These are phyloP conservation scores for Meliscaeva auricollis DNA, from an alignment of 2,888 invertebrate genomes.

Conservation along the genomic window DNA sequence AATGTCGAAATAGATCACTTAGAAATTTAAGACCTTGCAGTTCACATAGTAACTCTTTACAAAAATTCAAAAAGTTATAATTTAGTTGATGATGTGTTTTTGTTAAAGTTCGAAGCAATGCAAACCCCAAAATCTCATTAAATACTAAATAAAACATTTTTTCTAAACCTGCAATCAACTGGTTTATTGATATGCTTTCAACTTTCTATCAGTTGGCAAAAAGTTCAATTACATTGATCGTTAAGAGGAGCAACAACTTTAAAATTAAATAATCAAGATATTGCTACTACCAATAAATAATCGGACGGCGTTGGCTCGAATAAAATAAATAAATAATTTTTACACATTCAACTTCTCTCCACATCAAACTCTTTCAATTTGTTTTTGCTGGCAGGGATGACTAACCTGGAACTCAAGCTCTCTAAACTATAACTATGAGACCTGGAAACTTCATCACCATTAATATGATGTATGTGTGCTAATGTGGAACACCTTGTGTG, in stretches of 20 bases:
- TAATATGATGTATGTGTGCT: conserved; percentile 5
- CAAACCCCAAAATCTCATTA: too few species aligned
- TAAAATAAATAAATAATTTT: conserved; percentile 4
- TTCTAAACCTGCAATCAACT: not conserved
- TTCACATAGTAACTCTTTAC: too few species aligned
- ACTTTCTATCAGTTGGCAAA: conserved; percentile 13
- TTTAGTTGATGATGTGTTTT: too few species aligned
- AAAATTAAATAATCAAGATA: conserved; percentile 1
- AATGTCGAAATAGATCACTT: too few species aligned
- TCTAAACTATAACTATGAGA: conserved; percentile 12
- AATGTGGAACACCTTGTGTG: conserved; percentile 39
- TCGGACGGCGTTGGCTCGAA: not conserved
- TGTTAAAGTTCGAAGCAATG: too few species aligned
- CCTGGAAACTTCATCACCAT: not conserved
- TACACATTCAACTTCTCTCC: not conserved
- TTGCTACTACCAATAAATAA: not conserved
- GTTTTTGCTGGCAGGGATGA: conserved; percentile 8
- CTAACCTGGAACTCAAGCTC: conserved; percentile 38
- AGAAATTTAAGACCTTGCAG: too few species aligned
- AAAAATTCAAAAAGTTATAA: too few species aligned
- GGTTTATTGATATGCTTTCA: conserved; percentile 7
- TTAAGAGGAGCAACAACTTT: not conserved
- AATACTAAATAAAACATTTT: not conserved
- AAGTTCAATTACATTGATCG: conserved; percentile 29
- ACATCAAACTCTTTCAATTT: conserved; percentile 22